Evolutionary conservation across 2,888 invertebrate species (phyloP).

Genomic region (Linyphia triangularis): DNA sequence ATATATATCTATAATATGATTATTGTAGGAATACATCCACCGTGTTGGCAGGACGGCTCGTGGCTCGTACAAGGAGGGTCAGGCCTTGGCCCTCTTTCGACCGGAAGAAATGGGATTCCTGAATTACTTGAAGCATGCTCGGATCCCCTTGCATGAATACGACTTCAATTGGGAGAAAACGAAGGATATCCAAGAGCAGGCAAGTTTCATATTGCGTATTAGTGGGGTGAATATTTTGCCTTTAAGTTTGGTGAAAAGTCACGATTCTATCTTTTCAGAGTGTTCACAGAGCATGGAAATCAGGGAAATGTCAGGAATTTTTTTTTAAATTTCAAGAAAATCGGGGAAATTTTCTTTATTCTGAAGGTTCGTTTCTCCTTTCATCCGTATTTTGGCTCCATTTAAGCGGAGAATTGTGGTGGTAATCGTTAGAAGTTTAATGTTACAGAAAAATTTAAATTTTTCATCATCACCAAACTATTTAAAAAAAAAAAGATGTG

Average conservation of each 20-base stretch:
- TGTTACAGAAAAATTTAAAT: too few species aligned
- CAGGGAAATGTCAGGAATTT: too few species aligned
- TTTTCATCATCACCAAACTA: too few species aligned
- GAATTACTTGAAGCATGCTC: slow-evolving; percentile 93
- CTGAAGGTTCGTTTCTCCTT: too few species aligned
- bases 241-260: neutral
- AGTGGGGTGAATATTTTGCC: neutral
- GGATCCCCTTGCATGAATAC: slow-evolving; percentile 96
- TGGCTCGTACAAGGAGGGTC: slow-evolving; percentile 95
- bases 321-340: too few species aligned
- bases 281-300: too few species aligned
- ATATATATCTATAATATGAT: too few species aligned
- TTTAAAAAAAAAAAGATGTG: too few species aligned
- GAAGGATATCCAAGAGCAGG: slow-evolving; percentile 96
- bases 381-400: too few species aligned
- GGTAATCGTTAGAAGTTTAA: too few species aligned
- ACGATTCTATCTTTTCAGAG: neutral
- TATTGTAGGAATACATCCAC: slow-evolving; percentile 98
- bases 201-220: slow-evolving; percentile 80
- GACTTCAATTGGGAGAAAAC: slow-evolving; percentile 99
- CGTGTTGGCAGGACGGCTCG: slow-evolving; percentile 98
- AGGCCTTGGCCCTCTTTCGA: slow-evolving; percentile 93
- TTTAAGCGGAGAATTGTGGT: too few species aligned
- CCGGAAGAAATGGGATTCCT: slow-evolving; percentile 98
- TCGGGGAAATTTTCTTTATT: too few species aligned